Percentiles rank a stretch among this genome's conserved stretches.
These are phyloP conservation scores for Hippocampus mohnikei DNA, from an alignment of 2,113 vertebrate species.

Conservation along the genomic window DNA sequence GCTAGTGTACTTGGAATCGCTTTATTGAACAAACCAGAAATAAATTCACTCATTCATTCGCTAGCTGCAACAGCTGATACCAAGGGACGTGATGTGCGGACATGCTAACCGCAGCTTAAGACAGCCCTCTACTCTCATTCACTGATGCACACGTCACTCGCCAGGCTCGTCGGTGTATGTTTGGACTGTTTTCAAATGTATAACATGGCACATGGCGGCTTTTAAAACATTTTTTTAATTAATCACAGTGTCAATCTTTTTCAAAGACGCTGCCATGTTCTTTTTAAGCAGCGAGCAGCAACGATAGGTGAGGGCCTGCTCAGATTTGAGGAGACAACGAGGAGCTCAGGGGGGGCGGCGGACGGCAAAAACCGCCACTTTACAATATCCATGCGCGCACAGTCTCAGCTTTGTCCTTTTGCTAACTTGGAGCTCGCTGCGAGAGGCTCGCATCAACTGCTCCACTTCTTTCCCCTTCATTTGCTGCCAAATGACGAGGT, in stretches of 20 bases:
- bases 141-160: too few species aligned
- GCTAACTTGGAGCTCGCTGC: constrained; percentile 35
- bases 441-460: constrained; percentile 49
- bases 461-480: constrained; percentile 63
- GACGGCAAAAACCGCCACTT: constrained; percentile 38
- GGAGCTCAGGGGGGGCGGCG: constrained; percentile 22
- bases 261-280: constrained; percentile 61
- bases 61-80: too few species aligned
- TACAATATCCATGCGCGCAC: constrained; percentile 51
- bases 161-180: constrained; percentile 14
- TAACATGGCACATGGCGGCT: constrained; percentile 49
- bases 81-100: too few species aligned
- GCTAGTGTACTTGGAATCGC: too few species aligned
- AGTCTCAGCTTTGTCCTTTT: constrained; percentile 58
- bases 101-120: too few species aligned
- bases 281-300: constrained; percentile 35
- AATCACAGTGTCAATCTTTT: too few species aligned
- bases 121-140: too few species aligned
- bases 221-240: too few species aligned
- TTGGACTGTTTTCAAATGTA: constrained; percentile 38
- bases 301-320: constrained; percentile 25
- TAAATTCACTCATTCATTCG: too few species aligned
- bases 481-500: constrained; percentile 66
- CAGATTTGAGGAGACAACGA: constrained; percentile 33
- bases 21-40: too few species aligned